Base-by-base conservation (phyloP, 2,113 vertebrate genomes). In the Cinclus cinclus region DNA sequence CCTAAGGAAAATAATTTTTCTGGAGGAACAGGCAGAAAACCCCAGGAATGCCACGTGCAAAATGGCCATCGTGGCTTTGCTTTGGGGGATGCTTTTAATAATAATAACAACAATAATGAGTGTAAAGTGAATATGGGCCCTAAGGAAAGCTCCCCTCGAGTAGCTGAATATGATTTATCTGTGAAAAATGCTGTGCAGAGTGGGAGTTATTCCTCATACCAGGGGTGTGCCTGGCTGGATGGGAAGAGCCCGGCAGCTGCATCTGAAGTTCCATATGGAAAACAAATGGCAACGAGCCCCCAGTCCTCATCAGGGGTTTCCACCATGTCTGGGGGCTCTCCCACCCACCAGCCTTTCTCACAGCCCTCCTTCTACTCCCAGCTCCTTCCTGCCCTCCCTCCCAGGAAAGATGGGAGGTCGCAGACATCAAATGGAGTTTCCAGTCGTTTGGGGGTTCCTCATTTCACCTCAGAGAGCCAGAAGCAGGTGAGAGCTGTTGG, bases 301-400 rank as follows among this genome's bases (percentile, higher is more conserved):
- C 96, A 95, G 35, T 83, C 75, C 0, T 95, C 97, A 35, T 94
- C 96, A 3, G 95, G 91, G 44, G 83, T 83, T 58, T 95, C 96
- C 31, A 23, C 87, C 31, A 52, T 69, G 55, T 92, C 95, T 0
- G 11, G 52, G 49, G 92, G 74, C 33, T 92, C 94, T 78, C 92
- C 96, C 21, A 87, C 82, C 13, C 91, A 88, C 49, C 85, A 75
- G 27, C 73, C 95, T 28, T 5, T 49, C 13, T 11, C 77, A 13
- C 94, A 82, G 35, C 22, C 92, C 23, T 83, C 91, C 11, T 97
- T 37, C 65, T 95, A 44, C 75, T 73, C 95, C 2, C 96, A 94
- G 22, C 24, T 80, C 11, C 78, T 89, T 5, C 89, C 97, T 3
- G 2, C 71, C 37, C 74, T 94, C 21, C 74, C 74, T 83, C 13